phyloP scores from a whole-genome alignment of 1,140 invertebrate genomes.

The Bombus confusus region DNA sequence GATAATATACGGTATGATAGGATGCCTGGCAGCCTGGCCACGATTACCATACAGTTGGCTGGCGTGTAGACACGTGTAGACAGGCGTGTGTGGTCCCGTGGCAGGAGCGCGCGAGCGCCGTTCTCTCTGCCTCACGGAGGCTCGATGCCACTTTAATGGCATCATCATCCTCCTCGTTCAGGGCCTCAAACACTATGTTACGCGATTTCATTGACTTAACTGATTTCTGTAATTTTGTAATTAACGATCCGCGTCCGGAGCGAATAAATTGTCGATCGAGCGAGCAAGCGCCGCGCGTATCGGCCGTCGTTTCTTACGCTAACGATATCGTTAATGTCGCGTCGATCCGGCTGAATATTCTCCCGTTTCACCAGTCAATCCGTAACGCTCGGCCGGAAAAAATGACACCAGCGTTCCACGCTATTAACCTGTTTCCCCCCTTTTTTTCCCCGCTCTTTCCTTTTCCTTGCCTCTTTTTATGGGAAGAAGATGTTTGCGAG shows the following conservation, averaged over 20 bases:
- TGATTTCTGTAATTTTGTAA: conserved; percentile 44
- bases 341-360: background rate
- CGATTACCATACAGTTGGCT: conserved; percentile 58
- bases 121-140: conserved; percentile 13
- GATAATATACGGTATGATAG: conserved; percentile 76
- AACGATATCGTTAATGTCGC: conserved; percentile 40
- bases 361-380: background rate
- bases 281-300: background rate
- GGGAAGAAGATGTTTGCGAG: background rate
- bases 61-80: conserved; percentile 26
- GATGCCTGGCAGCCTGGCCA: conserved; percentile 63
- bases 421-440: background rate
- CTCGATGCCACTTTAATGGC: conserved; percentile 71
- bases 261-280: conserved; percentile 51
- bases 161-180: conserved; percentile 66
- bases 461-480: background rate
- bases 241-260: conserved; percentile 34
- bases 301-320: conserved; percentile 7
- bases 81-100: conserved; percentile 28
- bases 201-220: conserved; percentile 47
- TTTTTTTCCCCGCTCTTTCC: background rate
- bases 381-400: background rate
- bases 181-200: conserved; percentile 48
- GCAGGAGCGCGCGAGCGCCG: background rate
- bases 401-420: background rate